phyloP scores from a whole-genome alignment of 2,113 vertebrate genomes.

The Acinonyx jubatus region DNA sequence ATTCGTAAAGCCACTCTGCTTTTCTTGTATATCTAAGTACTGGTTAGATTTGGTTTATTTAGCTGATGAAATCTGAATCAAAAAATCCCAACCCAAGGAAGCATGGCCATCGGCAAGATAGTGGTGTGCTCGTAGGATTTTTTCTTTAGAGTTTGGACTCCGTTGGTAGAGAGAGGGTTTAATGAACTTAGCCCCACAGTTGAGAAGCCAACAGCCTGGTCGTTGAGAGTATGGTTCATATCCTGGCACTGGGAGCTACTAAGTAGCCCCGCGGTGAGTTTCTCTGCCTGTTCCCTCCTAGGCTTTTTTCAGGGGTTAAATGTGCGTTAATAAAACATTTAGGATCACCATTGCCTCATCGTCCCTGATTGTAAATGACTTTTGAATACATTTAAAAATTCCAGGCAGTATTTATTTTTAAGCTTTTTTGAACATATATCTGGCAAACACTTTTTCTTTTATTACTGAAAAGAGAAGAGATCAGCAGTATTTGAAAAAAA shows the following conservation, averaged over 20 bases:
- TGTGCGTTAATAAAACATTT: background rate
- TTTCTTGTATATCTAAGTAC: background rate
- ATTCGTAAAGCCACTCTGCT: background rate
- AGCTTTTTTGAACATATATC: background rate
- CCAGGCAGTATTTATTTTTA: conserved; percentile 1
- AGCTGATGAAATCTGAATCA: background rate
- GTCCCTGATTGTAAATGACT: background rate
- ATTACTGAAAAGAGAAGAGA: background rate
- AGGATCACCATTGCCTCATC: background rate
- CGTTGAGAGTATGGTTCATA: background rate
- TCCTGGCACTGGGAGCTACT: background rate
- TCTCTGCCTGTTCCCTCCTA: background rate
- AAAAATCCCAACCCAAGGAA: background rate
- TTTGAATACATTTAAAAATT: background rate
- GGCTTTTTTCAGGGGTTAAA: background rate
- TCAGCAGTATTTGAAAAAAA: background rate
- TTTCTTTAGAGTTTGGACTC: background rate
- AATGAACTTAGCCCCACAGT: fast-evolving
- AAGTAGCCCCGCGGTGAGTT: too few relatives aligned
- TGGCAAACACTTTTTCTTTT: background rate
- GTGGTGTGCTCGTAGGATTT: background rate
- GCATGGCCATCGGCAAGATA: fast-evolving
- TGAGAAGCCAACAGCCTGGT: background rate
- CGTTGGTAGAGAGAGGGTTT: background rate
- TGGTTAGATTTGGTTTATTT: background rate